Conservation (phyloP, 2,888 invertebrate species). For the Lingula anatina region DNA sequence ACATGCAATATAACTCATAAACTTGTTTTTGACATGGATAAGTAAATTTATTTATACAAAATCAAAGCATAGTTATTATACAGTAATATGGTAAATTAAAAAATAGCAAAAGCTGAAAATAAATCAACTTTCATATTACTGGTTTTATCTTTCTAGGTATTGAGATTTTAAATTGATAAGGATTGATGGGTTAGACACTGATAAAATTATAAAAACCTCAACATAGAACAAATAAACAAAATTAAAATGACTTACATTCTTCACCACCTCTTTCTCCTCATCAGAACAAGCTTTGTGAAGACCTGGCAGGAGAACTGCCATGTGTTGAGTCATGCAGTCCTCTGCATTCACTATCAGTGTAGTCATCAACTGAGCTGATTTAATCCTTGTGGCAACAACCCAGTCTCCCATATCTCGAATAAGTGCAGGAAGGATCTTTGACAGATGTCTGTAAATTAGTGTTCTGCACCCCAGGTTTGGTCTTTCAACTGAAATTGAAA, state of each 20-base stretch:
- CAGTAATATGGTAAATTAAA: too few species aligned
- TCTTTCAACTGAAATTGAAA: slow-evolving; percentile 59
- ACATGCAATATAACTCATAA: too few species aligned
- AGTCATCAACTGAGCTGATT: slow-evolving; percentile 71
- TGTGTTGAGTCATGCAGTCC: slow-evolving; percentile 64
- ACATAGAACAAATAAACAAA: too few species aligned
- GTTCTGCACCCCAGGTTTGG: slow-evolving; percentile 82
- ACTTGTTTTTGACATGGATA: too few species aligned
- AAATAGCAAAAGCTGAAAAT: too few species aligned
- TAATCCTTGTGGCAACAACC: slow-evolving; percentile 66
- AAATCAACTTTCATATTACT: too few species aligned
- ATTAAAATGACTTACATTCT: slow-evolving; percentile 50
- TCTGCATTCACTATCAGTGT: slow-evolving; percentile 70
- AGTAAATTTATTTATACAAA: too few species aligned
- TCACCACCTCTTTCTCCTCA: slow-evolving; percentile 61
- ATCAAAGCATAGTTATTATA: too few species aligned
- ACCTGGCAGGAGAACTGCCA: slow-evolving; percentile 59
- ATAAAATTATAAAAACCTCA: too few species aligned
- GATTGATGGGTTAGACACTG: too few species aligned
- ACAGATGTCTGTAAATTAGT: slow-evolving; percentile 70
- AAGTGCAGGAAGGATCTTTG: slow-evolving; percentile 66
- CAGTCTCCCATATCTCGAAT: slow-evolving; percentile 71
- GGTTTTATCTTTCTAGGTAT: too few species aligned
- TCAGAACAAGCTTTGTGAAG: slow-evolving; percentile 65
- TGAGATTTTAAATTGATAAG: too few species aligned